phyloP scores from a whole-genome alignment of 2,113 vertebrate species.

The Alosa alosa region DNA sequence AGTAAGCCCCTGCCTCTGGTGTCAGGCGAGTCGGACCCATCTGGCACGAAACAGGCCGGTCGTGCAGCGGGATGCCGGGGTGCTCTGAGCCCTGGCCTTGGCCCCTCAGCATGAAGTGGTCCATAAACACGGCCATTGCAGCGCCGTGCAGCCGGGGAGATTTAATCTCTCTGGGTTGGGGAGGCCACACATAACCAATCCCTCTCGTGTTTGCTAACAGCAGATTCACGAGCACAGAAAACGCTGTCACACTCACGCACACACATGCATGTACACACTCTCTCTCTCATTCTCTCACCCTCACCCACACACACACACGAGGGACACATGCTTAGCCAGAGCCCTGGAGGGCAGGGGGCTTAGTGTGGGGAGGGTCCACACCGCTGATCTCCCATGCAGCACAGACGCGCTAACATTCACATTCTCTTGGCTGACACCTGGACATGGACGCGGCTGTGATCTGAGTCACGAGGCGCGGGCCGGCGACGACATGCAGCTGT shows the following conservation, averaged over 20 bases:
- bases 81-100: conserved; percentile 10
- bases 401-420: neutral
- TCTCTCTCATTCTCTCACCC: too few relatives aligned
- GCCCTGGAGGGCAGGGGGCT: neutral
- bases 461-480: neutral
- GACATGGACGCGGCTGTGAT: neutral
- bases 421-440: neutral
- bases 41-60: neutral
- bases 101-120: conserved; percentile 22
- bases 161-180: neutral
- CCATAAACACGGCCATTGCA: conserved; percentile 29
- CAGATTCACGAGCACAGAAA: neutral
- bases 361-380: neutral
- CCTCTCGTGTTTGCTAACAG: neutral
- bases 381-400: neutral
- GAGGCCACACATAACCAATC: neutral
- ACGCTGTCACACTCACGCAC: neutral
- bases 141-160: conserved; percentile 14
- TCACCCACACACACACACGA: neutral
- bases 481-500: neutral
- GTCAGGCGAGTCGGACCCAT: neutral
- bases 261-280: neutral
- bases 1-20: neutral
- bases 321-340: neutral
- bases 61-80: neutral